Evolutionary conservation across 2,888 invertebrate genomes (phyloP).

Genomic region (Ochropacha duplaris): DNA sequence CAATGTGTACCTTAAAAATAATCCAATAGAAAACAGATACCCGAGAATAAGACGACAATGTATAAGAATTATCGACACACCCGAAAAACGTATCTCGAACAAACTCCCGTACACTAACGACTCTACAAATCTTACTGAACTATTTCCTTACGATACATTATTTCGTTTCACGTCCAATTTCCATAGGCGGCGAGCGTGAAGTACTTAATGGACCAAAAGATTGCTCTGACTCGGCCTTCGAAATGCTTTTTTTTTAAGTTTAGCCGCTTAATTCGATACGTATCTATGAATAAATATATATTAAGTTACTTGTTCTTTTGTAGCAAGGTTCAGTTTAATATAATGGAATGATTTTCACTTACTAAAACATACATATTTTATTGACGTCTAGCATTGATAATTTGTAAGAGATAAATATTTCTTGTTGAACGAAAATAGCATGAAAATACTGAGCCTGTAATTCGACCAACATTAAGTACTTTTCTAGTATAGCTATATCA

Average conservation of each 20-base stretch:
- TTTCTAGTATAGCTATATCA: no score
- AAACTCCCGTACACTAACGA: conserved; percentile 32
- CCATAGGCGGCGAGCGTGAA: conserved; percentile 81
- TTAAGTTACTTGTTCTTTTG: no score
- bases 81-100: conserved; percentile 2
- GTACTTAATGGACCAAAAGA: conserved; percentile 80
- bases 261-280: background rate
- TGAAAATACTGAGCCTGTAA: no score
- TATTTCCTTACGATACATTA: conserved; percentile 71
- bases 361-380: no score
- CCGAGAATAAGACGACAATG: background rate
- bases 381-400: no score
- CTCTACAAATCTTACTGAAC: conserved; percentile 65
- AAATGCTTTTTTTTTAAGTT: conserved; percentile 61
- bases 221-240: conserved; percentile 70
- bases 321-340: no score
- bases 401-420: no score
- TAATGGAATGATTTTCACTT: no score
- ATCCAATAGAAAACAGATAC: background rate
- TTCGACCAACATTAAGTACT: no score
- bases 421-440: no score
- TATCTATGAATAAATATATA: no score
- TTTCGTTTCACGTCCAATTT: conserved; percentile 81
- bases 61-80: background rate
- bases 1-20: background rate